Conservation (phyloP, 2,113 vertebrate genomes). For the Trematocara macrostoma region DNA sequence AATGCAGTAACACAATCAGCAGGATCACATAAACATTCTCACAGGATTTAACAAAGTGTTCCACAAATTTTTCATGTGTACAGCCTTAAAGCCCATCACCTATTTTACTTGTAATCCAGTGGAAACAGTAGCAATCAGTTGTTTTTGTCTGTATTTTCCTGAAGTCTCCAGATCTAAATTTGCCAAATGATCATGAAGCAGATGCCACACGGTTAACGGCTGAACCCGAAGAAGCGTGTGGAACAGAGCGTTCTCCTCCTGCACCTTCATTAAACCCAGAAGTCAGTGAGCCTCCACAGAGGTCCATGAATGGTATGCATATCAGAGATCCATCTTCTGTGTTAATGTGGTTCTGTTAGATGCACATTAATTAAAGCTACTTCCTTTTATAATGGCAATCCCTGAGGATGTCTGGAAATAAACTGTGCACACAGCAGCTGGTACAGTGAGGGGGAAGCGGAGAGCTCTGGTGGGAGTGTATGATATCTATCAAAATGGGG, state of each 20-base stretch:
- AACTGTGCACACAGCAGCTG: constrained; percentile 30
- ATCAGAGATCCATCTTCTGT: background rate
- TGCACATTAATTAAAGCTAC: constrained; percentile 15
- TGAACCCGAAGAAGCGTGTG: background rate
- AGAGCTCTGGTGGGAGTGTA: background rate
- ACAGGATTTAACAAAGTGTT: background rate
- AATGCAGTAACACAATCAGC: background rate
- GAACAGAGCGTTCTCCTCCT: background rate
- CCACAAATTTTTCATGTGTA: background rate
- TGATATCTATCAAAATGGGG: background rate
- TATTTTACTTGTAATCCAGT: background rate
- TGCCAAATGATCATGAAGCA: background rate
- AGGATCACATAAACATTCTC: background rate
- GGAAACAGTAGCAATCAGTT: background rate
- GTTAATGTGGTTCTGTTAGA: background rate
- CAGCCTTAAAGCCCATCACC: background rate
- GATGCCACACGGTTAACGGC: background rate
- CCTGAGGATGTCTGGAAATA: constrained; percentile 41
- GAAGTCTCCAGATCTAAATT: constrained; percentile 26
- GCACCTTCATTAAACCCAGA: constrained; percentile 6
- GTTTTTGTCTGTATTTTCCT: background rate
- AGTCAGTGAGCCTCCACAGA: constrained; percentile 9
- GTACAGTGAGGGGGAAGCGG: background rate
- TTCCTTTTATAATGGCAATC: constrained; percentile 32
- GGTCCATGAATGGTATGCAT: constrained; percentile 49